phyloP scores from a whole-genome alignment of 2,113 vertebrate genomes.

The Anthoscopus minutus region DNA sequence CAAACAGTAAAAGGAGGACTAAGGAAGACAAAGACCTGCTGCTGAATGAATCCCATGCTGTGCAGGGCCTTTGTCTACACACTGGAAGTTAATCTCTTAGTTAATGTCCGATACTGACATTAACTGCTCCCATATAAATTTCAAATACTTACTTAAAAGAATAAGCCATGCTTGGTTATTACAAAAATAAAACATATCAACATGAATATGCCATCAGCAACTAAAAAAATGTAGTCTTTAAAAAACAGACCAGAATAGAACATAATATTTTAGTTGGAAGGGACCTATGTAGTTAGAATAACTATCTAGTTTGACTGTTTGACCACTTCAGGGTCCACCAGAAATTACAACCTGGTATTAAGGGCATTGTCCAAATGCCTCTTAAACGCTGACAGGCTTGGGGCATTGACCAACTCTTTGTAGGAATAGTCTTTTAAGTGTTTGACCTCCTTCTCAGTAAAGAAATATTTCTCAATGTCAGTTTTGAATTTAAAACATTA shows the following conservation, averaged over 20 bases:
- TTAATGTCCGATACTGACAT: background rate
- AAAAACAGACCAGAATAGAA: background rate
- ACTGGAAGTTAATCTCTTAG: background rate
- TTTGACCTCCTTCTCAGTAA: background rate
- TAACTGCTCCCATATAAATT: background rate
- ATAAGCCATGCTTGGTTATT: background rate
- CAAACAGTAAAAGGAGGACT: background rate
- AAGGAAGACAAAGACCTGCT: background rate
- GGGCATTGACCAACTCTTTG: background rate
- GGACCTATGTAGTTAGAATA: background rate
- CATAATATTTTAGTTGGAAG: background rate
- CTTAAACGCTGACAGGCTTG: background rate
- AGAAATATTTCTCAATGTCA: background rate
- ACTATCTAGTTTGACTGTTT: background rate
- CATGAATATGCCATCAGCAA: background rate
- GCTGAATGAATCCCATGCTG: background rate
- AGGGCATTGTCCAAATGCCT: background rate
- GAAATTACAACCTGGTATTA: background rate
- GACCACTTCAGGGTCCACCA: background rate
- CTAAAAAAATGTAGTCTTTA: background rate
- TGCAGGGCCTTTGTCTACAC: background rate
- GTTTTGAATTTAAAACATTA: background rate
- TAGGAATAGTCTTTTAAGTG: background rate
- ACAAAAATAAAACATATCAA: rapidly evolving
- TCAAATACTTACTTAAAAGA: background rate